Evolutionary conservation across 2,113 vertebrate species (phyloP).

Genomic region (Mystacornis crossleyi): DNA sequence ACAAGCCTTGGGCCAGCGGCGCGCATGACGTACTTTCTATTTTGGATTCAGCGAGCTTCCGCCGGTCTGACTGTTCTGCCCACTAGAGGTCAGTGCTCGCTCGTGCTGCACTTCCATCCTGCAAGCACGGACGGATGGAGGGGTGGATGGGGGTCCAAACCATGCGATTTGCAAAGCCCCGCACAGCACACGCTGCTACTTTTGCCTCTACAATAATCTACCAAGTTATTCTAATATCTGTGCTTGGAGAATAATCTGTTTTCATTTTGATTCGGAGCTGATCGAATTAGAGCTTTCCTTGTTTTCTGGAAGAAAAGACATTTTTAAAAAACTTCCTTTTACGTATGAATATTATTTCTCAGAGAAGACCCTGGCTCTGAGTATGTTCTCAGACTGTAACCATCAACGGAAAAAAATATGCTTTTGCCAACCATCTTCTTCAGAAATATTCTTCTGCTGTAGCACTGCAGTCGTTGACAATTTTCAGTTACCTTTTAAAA

Average conservation of each 20-base stretch:
- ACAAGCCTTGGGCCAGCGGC: not conserved
- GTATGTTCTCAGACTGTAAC: not conserved
- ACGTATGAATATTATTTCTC: not conserved
- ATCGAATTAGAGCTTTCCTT: not conserved
- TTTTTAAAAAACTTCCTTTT: not conserved
- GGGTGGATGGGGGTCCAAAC: fast-evolving
- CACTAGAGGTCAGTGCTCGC: constrained; percentile 39
- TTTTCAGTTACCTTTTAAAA: not conserved
- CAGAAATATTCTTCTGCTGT: not conserved
- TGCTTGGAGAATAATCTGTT: not conserved
- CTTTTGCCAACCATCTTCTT: not conserved
- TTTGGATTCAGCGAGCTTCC: not conserved
- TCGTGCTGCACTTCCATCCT: not conserved
- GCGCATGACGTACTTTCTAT: fast-evolving
- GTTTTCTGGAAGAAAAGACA: not conserved
- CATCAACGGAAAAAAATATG: not conserved
- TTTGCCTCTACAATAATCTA: not conserved
- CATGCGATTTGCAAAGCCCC: not conserved
- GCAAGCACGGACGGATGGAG: fast-evolving
- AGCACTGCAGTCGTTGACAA: not conserved
- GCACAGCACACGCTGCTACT: not conserved
- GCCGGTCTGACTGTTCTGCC: not conserved
- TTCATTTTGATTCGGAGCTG: not conserved
- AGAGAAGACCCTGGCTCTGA: not conserved
- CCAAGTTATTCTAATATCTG: not conserved